A percentile compares a stretch with the other conserved stretches of the same genome.
Conservation (phyloP, 1,140 invertebrate species). For the Caenorhabditis inopinata region DNA sequence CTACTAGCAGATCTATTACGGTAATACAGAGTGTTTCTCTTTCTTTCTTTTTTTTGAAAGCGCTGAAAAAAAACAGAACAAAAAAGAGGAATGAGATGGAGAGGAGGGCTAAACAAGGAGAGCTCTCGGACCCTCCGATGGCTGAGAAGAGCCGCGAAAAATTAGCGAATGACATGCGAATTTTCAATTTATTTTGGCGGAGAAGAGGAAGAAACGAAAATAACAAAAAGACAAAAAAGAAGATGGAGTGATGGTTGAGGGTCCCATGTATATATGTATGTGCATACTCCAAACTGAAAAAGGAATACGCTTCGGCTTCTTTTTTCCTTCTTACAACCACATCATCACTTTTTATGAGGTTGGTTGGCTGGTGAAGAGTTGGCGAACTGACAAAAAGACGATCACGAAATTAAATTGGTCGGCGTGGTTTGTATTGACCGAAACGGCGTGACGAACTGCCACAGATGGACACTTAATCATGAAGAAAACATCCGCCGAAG, state of each 20-base stretch:
- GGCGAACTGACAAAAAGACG: not conserved
- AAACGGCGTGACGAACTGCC: not conserved
- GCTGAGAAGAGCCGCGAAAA: conserved; percentile 22
- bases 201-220: conserved; percentile 11
- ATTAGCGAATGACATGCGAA: conserved; percentile 29
- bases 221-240: not conserved
- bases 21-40: too few species aligned
- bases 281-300: conserved; percentile 21
- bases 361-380: not conserved
- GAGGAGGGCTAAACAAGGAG: not conserved
- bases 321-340: not conserved
- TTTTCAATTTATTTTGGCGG: conserved; percentile 25
- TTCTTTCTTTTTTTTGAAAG: too few species aligned
- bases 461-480: conserved; percentile 17
- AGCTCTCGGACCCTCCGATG: not conserved
- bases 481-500: not conserved
- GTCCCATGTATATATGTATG: conserved; percentile 30
- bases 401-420: not conserved
- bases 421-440: not conserved
- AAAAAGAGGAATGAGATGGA: not conserved
- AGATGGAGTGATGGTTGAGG: conserved; percentile 1
- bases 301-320: conserved; percentile 24
- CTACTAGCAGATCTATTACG: too few species aligned
- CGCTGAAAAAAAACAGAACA: not conserved
- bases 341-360: conserved; percentile 29